These are phyloP conservation scores for Sapajus apella DNA, from an alignment of 2,113 vertebrate species.

Conservation along the genomic window DNA sequence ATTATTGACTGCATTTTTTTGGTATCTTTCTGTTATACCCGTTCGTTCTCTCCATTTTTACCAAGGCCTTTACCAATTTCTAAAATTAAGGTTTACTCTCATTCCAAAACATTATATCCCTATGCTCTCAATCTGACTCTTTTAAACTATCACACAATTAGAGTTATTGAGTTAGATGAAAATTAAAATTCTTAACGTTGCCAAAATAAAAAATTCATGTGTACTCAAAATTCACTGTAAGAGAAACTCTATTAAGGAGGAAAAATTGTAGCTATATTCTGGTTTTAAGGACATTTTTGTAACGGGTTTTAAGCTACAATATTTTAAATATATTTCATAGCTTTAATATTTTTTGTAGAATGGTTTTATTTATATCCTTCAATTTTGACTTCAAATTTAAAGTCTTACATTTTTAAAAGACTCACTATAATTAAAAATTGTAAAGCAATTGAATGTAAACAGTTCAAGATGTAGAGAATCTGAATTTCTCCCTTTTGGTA, in stretches of 20 bases:
- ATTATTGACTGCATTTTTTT: not conserved
- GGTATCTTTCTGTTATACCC: not conserved
- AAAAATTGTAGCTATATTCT: not conserved
- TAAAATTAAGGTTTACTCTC: not conserved
- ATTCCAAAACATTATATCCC: not conserved
- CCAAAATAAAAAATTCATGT: not conserved
- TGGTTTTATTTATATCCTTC: not conserved
- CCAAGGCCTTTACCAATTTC: not conserved
- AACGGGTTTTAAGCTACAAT: not conserved
- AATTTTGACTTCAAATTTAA: conserved; percentile 35
- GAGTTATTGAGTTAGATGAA: not conserved
- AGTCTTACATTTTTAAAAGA: not conserved
- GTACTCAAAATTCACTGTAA: not conserved
- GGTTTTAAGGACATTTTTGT: conserved; percentile 9
- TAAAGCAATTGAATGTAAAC: not conserved
- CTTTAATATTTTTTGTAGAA: not conserved
- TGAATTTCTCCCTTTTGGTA: not conserved
- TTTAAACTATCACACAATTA: not conserved
- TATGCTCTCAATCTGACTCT: not conserved
- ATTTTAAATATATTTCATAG: not conserved
- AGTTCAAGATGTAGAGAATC: not conserved
- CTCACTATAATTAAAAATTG: not conserved
- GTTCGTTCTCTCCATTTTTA: not conserved
- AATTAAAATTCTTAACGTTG: not conserved
- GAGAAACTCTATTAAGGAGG: not conserved